Evolutionary conservation across 2,888 invertebrate genomes (phyloP), one percentile per base, ranked within the genome.

Genomic region (Heliconius erato): DNA sequence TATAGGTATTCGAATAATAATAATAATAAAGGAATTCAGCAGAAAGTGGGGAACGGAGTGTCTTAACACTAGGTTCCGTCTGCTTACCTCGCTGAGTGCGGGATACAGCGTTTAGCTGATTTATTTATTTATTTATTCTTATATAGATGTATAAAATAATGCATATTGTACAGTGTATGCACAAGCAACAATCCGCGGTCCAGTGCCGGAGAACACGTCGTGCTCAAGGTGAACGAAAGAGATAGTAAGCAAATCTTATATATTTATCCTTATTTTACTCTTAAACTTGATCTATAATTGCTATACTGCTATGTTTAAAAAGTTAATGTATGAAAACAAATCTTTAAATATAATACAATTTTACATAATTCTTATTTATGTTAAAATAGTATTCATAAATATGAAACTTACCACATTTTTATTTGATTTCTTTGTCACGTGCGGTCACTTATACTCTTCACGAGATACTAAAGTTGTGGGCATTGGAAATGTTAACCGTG

Each of bases 401-500:
- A 59, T 54, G 12, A 63, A 72, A 80, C 84, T 84, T 80, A 84
- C 83, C 84, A 84, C 84, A 84, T 84, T 79, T 74, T 84, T 26
- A n/a, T 71, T 69, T 74, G 54, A 63, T 82, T 82, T 82, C 59
- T 83, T 79, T 81, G 82, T 83, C 71, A 79, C 84, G 84, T 83
- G 83, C 82, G 71, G 76, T 79, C 79, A 83, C 82, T 80, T 76
- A 67, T 77, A 80, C 71, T 74, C 74, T 82, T 80, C 80, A 82
- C 83, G 79, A 84, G 83, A 82, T 82, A 84, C 84, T 84, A 84
- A 84, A 83, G 65, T 69, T 35, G 79, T 76, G 77, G 78, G 79
- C 80, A 82, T 83, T 84, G 79, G 69, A 82, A 82, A 84, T 81
- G 65, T 26, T 79, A 1, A 65, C 40, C 65, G 16, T 28, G 72